Evolutionary conservation across 2,113 vertebrate species (phyloP).

Genomic region (Mormoops blainvillei): DNA sequence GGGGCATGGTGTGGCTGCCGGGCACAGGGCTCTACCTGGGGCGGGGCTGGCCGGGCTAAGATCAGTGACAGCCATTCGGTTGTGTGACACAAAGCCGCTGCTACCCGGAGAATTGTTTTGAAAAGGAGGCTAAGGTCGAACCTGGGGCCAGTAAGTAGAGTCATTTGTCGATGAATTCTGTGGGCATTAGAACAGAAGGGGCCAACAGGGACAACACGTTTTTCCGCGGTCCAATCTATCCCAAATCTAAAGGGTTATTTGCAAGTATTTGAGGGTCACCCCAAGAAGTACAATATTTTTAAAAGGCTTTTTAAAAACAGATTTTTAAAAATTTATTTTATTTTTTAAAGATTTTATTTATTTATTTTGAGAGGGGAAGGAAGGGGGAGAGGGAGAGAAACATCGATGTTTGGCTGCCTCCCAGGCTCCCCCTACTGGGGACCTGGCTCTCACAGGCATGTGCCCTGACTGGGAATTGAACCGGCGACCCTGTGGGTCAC

Average conservation of each 20-base stretch:
- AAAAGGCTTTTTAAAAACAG: too few species aligned
- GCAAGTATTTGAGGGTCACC: neutral
- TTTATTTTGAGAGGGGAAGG: too few species aligned
- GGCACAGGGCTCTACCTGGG: rapidly evolving
- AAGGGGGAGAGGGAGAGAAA: too few species aligned
- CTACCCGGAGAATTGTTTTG: neutral
- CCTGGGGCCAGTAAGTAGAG: neutral
- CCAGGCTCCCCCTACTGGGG: too few species aligned
- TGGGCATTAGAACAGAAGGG: neutral
- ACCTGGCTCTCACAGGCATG: too few species aligned
- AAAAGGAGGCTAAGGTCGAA: neutral
- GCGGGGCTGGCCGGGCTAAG: neutral
- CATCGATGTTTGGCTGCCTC: too few species aligned
- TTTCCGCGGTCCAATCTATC: too few species aligned
- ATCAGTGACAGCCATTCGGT: neutral
- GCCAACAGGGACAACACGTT: rapidly evolving
- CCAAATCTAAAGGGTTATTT: neutral
- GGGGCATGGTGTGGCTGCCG: rapidly evolving
- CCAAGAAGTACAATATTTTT: too few species aligned
- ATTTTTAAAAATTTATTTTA: too few species aligned
- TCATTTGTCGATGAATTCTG: neutral
- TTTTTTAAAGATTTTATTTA: too few species aligned
- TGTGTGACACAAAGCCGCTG: neutral
- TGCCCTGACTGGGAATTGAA: too few species aligned
- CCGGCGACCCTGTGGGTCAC: too few species aligned